These are phyloP conservation scores for rabbit (Oryctolagus cuniculus) DNA, from an alignment of 2,113 vertebrate genomes.

Conservation along the genomic window mOryCun1.1 NC_091443.1:92603001-92603500, in stretches of 20 bases:
- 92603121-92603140: constrained; percentile 95
- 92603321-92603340: background rate
- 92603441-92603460: background rate
- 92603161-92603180: constrained; percentile 95
- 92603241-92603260: constrained; percentile 94
- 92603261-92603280: constrained; percentile 87
- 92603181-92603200: constrained; percentile 97
- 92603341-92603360: background rate
- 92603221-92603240: constrained; percentile 93
- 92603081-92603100: constrained; percentile 95
- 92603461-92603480: background rate
- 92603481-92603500: background rate
- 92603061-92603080: constrained; percentile 92
- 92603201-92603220: constrained; percentile 97
- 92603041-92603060: constrained; percentile 88
- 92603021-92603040: constrained; percentile 75
- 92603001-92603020: background rate
- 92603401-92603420: background rate
- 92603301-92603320: background rate
- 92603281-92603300: fast-evolving
- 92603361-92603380: background rate
- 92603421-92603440: background rate
- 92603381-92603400: background rate
- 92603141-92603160: constrained; percentile 94
- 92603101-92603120: constrained; percentile 92